phyloP scores from a whole-genome alignment of 2,797 vertebrate species.

The Acipenser ruthenus region DNA sequence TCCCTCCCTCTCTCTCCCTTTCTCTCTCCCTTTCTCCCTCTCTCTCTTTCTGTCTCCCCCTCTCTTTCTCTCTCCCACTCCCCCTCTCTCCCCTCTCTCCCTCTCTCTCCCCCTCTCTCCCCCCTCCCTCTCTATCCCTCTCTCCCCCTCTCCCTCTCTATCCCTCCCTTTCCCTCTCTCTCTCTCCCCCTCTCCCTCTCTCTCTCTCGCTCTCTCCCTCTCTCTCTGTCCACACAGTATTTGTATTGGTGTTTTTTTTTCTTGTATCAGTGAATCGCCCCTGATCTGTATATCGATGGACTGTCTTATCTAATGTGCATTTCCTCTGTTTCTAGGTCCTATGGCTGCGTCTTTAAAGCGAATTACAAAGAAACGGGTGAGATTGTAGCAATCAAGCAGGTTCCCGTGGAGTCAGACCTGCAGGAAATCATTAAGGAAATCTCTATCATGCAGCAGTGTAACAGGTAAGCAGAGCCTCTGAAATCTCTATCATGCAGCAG shows the following conservation, averaged over 20 bases:
- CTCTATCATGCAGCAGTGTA: constrained; percentile 95
- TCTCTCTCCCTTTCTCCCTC: background rate
- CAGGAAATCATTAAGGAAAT: constrained; percentile 97
- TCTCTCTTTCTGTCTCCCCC: background rate
- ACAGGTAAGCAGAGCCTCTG: constrained; percentile 60
- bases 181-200: background rate
- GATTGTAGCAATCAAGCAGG: constrained; percentile 92
- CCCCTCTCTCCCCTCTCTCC: background rate
- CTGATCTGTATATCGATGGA: background rate
- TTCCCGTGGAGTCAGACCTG: constrained; percentile 90
- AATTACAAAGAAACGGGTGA: constrained; percentile 89
- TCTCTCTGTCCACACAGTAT: background rate
- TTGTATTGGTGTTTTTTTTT: background rate
- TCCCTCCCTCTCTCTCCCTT: background rate
- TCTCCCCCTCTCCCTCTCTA: too few relatives aligned
- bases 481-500: too few relatives aligned
- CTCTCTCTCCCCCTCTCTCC: background rate
- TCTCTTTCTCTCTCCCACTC: background rate
- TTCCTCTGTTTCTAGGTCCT: constrained; percentile 62
- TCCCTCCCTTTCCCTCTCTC: too few relatives aligned
- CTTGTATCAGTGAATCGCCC: background rate
- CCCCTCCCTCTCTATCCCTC: background rate
- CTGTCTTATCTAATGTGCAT: too few relatives aligned
- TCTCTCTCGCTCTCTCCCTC: background rate
- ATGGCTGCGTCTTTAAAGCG: constrained; percentile 91